phyloP scores from a whole-genome alignment of 2,888 invertebrate species.

The Zootermopsis nevadensis region DNA sequence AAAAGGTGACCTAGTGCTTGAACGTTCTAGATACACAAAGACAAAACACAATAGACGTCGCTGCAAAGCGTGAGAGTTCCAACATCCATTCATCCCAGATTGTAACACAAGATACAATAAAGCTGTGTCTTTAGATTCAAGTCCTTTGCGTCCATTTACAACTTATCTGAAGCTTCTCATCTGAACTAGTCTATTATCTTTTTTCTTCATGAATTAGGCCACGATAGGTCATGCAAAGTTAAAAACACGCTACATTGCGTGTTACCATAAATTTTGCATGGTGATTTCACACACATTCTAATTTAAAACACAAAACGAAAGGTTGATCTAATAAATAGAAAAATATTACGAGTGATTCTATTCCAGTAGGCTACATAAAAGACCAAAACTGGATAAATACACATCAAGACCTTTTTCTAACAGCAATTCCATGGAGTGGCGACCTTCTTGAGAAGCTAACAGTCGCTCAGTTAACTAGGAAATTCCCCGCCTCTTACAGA shows the following conservation, averaged over 20 bases:
- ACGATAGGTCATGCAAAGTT: neutral
- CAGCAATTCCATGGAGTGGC: too few species aligned
- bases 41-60: neutral
- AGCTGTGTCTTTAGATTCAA: neutral
- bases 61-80: neutral
- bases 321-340: neutral
- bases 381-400: too few species aligned
- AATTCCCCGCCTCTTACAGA: too few species aligned
- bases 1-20: neutral
- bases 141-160: neutral
- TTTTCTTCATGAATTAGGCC: neutral
- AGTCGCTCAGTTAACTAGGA: too few species aligned
- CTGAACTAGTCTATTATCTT: neutral
- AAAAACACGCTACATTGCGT: slow-evolving; percentile 1
- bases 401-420: too few species aligned
- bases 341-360: too few species aligned
- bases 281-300: neutral
- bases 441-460: too few species aligned
- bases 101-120: neutral
- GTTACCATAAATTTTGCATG: neutral
- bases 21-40: neutral
- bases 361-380: too few species aligned
- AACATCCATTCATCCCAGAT: neutral
- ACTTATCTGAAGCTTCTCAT: neutral
- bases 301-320: neutral